Percentiles rank a stretch among this genome's conserved stretches.
phyloP scores from a whole-genome alignment of 2,888 invertebrate species.

The Merodon equestris region DNA sequence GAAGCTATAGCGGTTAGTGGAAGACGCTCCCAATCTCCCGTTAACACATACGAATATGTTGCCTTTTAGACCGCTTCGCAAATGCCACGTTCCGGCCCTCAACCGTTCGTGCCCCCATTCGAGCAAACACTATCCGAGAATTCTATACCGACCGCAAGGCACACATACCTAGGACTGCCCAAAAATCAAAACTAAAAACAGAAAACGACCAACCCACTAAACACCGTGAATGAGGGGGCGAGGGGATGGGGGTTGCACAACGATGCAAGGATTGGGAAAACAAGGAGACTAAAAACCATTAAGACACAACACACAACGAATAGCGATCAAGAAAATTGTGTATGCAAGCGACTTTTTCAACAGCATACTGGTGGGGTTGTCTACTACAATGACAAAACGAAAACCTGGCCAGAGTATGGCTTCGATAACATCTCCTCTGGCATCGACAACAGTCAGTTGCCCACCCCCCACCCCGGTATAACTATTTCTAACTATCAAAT shows the following conservation, averaged over 20 bases:
- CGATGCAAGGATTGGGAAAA: slow-evolving; percentile 34
- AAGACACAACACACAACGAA: slow-evolving; percentile 46
- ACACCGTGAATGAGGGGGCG: too few relatives aligned
- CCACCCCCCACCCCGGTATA: neutral
- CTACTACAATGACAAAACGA: neutral
- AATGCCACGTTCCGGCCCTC: neutral
- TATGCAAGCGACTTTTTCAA: slow-evolving; percentile 34
- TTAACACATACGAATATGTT: too few relatives aligned
- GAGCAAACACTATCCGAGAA: too few relatives aligned
- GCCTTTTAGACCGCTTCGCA: slow-evolving; percentile 31
- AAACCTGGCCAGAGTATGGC: neutral
- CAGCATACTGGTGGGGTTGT: slow-evolving; percentile 21
- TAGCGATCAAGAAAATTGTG: slow-evolving; percentile 43
- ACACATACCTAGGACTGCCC: slow-evolving; percentile 39
- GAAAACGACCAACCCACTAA: too few relatives aligned
- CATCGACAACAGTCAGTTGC: too few relatives aligned
- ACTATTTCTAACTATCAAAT: slow-evolving; percentile 11
- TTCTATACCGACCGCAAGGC: too few relatives aligned
- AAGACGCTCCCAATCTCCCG: too few relatives aligned
- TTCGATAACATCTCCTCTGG: neutral
- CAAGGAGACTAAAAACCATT: slow-evolving; percentile 45
- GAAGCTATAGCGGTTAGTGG: slow-evolving; percentile 35
- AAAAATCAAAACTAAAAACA: too few relatives aligned
- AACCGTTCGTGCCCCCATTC: too few relatives aligned
- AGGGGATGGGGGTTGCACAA: too few relatives aligned